Evolutionary conservation across 2,113 vertebrate genomes (phyloP), one percentile per base, ranked within the genome.

Genomic region (Anser brachyrhynchus): DNA sequence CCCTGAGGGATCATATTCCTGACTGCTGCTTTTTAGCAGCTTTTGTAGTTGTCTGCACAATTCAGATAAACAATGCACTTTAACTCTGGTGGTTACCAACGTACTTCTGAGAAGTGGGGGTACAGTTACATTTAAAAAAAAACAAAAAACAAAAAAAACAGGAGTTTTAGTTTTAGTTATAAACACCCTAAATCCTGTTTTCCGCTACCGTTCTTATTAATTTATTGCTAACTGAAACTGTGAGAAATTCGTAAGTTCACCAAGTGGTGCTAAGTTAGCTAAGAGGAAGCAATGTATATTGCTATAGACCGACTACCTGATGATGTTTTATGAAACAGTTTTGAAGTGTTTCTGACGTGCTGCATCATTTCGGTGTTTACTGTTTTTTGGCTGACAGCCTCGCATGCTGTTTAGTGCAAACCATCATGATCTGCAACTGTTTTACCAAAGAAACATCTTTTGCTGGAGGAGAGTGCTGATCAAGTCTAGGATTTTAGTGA

Each of bases 391-490:
- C 18, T 81, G 65, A 62, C 14, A 87, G 59, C 61, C 13, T 64
- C 28, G 17, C 11, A n/a, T 35, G 51, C 37, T 1, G 0, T 51
- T 44, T 76, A 65, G 14, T 39, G 49, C n/a, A 67, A 83, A 6
- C 19, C 9, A 26, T 58, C 33, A 17, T 18, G 39, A 62, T 5
- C 9, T 57, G 7, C 10, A 61, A 46, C 28, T 79, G 7, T 46
- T 95, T 87, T 51, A 77, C 13, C 13, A 59, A 81, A 89, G 44
- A 78, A 92, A 62, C 6, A 25, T 55, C 59, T 82, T 67, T 65
- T 31, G n/a, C 46, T 66, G 25, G 28, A 66, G 43, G 17, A 67
- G 37, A 41, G 17, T 37, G 25, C 14, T 66, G 69, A n/a, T 41
- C 46, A 81, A 54, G 9, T 49, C 44, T 46, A 37, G 7, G n/a